Percentiles rank a stretch among this genome's conserved stretches.
Conservation (phyloP, 2,797 vertebrate genomes). For the Enteromius treurensis region DNA sequence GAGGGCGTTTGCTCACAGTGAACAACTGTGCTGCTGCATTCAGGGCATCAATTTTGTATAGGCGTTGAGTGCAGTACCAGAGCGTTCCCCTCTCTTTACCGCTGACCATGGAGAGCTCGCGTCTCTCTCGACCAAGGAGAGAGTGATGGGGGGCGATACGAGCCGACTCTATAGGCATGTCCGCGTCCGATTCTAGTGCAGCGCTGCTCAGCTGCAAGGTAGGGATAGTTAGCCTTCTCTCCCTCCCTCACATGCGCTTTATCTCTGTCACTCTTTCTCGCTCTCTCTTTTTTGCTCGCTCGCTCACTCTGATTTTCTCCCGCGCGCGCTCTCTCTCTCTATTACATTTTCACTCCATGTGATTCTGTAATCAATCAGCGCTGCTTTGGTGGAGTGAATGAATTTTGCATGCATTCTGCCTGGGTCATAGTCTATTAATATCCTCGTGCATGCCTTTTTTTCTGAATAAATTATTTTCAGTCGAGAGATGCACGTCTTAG, state of each 20-base stretch:
- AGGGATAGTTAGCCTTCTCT: slow-evolving; percentile 41
- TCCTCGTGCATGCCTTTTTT: slow-evolving; percentile 40
- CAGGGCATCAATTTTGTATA: slow-evolving; percentile 79
- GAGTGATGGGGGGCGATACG: slow-evolving; percentile 56
- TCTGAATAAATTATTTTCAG: slow-evolving; percentile 47
- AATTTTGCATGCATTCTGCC: slow-evolving; percentile 47
- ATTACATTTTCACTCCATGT: slow-evolving; percentile 37
- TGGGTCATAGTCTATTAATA: slow-evolving; percentile 46
- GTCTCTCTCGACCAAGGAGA: slow-evolving; percentile 41
- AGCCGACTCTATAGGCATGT: slow-evolving; percentile 75
- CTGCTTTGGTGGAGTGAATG: slow-evolving; percentile 42
- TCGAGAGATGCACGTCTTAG: slow-evolving; percentile 21
- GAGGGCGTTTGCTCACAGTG: slow-evolving; percentile 55
- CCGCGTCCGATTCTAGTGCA: slow-evolving; percentile 80
- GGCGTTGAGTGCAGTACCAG: slow-evolving; percentile 61
- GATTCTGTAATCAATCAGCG: slow-evolving; percentile 47
- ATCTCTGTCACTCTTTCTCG: slow-evolving; percentile 51
- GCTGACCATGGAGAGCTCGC: slow-evolving; percentile 51
- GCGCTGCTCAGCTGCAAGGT: slow-evolving; percentile 79
- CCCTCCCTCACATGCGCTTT: slow-evolving; percentile 48
- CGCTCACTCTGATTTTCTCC: slow-evolving; percentile 11
- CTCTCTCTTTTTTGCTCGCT: slow-evolving; percentile 39
- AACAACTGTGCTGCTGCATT: slow-evolving; percentile 72
- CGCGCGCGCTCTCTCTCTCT: slow-evolving; percentile 12
- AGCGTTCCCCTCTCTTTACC: slow-evolving; percentile 46